Conservation (phyloP, 1,140 invertebrate genomes). For the Atta colombica region DNA sequence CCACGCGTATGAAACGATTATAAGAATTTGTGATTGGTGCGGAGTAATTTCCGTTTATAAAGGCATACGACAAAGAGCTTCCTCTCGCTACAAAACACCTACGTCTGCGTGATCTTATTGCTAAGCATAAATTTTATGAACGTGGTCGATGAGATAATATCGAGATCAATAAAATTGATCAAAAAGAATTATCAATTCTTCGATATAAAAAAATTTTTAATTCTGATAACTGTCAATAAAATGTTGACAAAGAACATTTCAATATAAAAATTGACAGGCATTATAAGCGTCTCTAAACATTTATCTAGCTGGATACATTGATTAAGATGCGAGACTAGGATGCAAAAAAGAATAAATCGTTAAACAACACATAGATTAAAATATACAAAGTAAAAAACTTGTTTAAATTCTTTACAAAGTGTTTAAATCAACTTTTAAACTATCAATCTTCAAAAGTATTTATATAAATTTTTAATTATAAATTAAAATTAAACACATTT, state of each 20-base stretch:
- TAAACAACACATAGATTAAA: neutral
- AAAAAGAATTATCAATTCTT: neutral
- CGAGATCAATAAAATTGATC: neutral
- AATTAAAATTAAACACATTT: constrained; percentile 11
- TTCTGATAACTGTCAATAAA: neutral
- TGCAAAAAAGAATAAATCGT: neutral
- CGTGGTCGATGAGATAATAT: neutral
- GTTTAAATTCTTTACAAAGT: neutral
- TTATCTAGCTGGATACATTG: neutral
- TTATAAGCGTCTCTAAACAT: neutral
- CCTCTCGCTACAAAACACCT: constrained; percentile 69
- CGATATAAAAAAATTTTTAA: neutral
- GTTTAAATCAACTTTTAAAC: neutral
- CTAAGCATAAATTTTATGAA: constrained; percentile 38
- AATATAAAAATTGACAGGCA: neutral
- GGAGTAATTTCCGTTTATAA: constrained; percentile 67
- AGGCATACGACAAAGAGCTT: constrained; percentile 74
- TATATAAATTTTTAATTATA: neutral
- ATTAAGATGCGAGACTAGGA: neutral
- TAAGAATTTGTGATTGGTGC: constrained; percentile 48
- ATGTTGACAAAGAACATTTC: neutral
- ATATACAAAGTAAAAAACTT: neutral
- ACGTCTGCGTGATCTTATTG: constrained; percentile 56
- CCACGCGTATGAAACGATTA: constrained; percentile 31
- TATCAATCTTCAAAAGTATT: neutral